A percentile compares a stretch with the other conserved stretches of the same genome.
Conservation (phyloP, 2,888 invertebrate species). For the Amphiduros pacificus region DNA sequence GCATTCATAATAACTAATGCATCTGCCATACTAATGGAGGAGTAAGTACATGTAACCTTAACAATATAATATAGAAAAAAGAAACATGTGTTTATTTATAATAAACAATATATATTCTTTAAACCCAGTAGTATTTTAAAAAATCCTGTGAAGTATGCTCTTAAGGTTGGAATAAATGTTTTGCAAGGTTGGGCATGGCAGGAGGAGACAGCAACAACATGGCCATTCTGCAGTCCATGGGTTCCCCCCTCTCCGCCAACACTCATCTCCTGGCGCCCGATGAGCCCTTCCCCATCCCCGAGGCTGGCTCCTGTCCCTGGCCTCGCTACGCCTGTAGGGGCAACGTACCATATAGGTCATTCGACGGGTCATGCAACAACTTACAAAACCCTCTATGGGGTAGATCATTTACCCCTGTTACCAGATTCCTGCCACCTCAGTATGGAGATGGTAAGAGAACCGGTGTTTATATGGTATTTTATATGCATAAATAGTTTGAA, state of each 20-base stretch:
- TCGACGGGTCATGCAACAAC: constrained; percentile 26
- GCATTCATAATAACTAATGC: neutral
- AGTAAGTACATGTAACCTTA: neutral
- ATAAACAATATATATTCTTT: too few species aligned
- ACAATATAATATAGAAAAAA: too few species aligned
- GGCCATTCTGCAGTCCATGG: neutral
- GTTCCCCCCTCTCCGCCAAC: neutral
- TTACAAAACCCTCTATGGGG: constrained; percentile 18
- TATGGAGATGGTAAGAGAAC: constrained; percentile 22
- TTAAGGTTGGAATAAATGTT: too few species aligned
- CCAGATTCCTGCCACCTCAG: constrained; percentile 9
- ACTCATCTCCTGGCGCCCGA: neutral
- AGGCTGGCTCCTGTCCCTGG: neutral
- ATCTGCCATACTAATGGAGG: neutral
- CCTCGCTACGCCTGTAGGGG: neutral
- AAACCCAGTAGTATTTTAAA: too few species aligned
- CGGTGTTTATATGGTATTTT: neutral
- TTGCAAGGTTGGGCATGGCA: too few species aligned
- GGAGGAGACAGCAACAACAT: too few species aligned
- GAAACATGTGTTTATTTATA: too few species aligned
- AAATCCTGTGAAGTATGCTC: too few species aligned
- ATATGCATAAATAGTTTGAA: neutral
- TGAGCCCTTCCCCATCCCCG: neutral
- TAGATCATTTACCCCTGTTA: constrained; percentile 22
- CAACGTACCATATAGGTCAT: constrained; percentile 11